Percentiles rank a stretch among this genome's conserved stretches.
These are phyloP conservation scores for Micoletzkya japonica DNA, from an alignment of 2,888 invertebrate genomes.

Conservation along the genomic window DNA sequence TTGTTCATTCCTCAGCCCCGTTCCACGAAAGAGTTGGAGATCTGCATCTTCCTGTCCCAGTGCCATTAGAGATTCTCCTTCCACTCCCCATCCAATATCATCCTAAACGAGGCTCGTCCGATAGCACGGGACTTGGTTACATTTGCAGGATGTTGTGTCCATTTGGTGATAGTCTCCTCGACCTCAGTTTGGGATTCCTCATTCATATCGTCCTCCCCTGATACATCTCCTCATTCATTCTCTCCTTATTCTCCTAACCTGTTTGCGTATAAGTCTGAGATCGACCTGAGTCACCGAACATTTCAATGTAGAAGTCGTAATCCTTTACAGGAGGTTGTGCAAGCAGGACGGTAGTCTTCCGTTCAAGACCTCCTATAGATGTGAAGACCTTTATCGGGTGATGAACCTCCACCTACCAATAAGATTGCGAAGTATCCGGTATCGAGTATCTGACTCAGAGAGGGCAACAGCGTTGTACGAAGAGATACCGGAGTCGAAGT, in stretches of 20 bases:
- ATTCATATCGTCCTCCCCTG: conserved; percentile 31
- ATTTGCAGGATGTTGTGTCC: conserved; percentile 34
- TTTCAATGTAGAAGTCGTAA: conserved; percentile 35
- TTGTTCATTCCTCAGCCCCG: neutral
- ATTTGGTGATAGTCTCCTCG: conserved; percentile 23
- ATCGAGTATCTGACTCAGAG: conserved; percentile 29
- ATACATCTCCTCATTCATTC: neutral
- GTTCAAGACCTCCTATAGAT: conserved; percentile 27
- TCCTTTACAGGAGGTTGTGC: conserved; percentile 35
- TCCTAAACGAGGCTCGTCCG: conserved; percentile 16
- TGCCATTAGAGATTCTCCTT: neutral
- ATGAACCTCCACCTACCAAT: conserved; percentile 26
- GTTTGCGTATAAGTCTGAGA: conserved; percentile 28
- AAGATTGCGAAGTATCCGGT: conserved; percentile 31
- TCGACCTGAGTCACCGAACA: conserved; percentile 31
- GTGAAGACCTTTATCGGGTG: neutral
- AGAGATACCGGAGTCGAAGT: conserved; percentile 22
- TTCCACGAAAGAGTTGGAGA: conserved; percentile 8
- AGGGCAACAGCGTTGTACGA: conserved; percentile 8
- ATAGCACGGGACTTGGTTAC: neutral
- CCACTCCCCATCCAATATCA: conserved; percentile 28
- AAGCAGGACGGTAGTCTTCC: conserved; percentile 26
- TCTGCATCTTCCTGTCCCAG: conserved; percentile 22
- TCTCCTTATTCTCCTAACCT: conserved; percentile 3
- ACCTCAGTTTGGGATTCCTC: conserved; percentile 32